These are phyloP conservation scores for Hippasteria phrygiana DNA, from an alignment of 53 echinoderm and acorn worm species.

Conservation along the genomic window DNA sequence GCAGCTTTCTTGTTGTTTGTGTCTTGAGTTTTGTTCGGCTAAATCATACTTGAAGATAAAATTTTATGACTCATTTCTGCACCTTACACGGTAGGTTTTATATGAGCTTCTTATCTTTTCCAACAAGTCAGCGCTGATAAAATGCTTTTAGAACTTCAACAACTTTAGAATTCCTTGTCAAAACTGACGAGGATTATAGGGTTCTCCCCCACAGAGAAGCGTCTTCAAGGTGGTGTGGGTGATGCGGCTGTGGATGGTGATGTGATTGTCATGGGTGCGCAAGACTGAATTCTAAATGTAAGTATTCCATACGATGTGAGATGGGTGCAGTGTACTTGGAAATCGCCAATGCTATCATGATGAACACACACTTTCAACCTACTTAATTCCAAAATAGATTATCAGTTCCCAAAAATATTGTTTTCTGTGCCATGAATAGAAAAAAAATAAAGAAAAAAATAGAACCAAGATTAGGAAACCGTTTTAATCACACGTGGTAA, in stretches of 20 bases:
- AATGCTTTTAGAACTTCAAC: neutral
- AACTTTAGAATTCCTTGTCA: neutral
- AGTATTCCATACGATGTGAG: neutral
- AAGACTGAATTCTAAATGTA: neutral
- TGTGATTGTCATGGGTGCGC: neutral
- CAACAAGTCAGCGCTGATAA: too few relatives aligned
- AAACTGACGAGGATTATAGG: neutral
- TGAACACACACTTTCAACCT: neutral
- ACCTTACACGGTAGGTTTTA: too few relatives aligned
- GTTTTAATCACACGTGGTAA: too few relatives aligned
- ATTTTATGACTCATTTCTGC: too few relatives aligned
- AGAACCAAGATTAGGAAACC: too few relatives aligned
- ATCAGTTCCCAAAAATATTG: neutral
- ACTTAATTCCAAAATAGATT: neutral
- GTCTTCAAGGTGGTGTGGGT: neutral
- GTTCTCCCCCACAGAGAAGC: neutral
- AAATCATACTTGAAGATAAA: too few relatives aligned
- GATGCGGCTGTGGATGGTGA: neutral
- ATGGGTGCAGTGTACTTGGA: neutral
- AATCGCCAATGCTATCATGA: neutral
- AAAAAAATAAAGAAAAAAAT: neutral
- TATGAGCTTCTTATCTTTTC: too few relatives aligned
- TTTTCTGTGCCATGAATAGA: neutral
- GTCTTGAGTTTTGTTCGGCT: too few relatives aligned
- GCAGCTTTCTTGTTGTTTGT: too few relatives aligned